A percentile compares a stretch with the other conserved stretches of the same genome.
These are phyloP conservation scores for Mungos mungo DNA, from an alignment of 2,113 vertebrate species.

Conservation along the genomic window DNA sequence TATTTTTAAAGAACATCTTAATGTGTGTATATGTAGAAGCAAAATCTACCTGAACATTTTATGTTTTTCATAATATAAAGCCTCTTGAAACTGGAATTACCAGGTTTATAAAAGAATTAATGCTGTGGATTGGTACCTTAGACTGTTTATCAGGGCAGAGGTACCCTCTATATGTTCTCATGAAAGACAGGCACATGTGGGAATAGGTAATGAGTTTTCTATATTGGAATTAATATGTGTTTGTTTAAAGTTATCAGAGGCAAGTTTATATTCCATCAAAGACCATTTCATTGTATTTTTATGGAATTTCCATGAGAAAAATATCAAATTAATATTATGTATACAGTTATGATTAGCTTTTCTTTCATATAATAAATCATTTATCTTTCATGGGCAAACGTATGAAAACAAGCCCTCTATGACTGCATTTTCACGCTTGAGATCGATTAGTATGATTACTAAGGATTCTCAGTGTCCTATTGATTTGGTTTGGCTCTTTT, in stretches of 20 bases:
- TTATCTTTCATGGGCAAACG: neutral
- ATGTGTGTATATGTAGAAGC: slow-evolving; percentile 56
- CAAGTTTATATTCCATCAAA: slow-evolving; percentile 2
- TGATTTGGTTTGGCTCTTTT: neutral
- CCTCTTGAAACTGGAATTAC: slow-evolving; percentile 46
- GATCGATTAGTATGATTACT: neutral
- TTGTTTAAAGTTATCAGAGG: neutral
- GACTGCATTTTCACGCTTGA: neutral
- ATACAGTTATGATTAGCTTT: neutral
- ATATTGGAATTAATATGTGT: neutral
- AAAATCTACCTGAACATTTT: slow-evolving; percentile 53
- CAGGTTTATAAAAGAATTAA: slow-evolving; percentile 60
- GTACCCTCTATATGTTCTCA: neutral
- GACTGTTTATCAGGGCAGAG: slow-evolving; percentile 23
- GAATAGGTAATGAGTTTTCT: neutral
- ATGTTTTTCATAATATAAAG: slow-evolving; percentile 70
- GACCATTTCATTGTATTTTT: slow-evolving; percentile 22
- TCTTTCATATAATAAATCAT: neutral
- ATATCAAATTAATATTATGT: neutral
- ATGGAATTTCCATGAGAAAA: slow-evolving; percentile 48
- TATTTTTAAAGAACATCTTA: slow-evolving; percentile 20
- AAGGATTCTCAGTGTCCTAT: neutral
- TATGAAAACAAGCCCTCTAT: neutral
- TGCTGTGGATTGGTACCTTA: neutral
- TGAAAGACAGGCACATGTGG: slow-evolving; percentile 12